Conservation (phyloP, 2,888 invertebrate genomes). For the Plagiodera versicolora region DNA sequence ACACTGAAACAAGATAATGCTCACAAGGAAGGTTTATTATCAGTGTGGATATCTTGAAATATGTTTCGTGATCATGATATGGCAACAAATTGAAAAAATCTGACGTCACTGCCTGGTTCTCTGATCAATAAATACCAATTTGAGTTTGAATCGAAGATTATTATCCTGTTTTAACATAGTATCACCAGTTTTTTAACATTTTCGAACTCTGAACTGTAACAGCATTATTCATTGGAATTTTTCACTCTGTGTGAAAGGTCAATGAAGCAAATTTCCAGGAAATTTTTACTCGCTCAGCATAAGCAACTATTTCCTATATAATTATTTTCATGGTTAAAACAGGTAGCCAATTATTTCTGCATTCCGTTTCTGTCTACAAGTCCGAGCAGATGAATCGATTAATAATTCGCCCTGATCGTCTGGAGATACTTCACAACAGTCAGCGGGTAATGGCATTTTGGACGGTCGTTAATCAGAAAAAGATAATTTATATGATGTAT, state of each 20-base stretch:
- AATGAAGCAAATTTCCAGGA: no score
- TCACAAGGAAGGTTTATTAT: no score
- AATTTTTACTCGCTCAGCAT: not conserved
- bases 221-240: not conserved
- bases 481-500: no score
- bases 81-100: no score
- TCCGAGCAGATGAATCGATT: not conserved
- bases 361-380: not conserved
- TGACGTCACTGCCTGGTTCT: no score
- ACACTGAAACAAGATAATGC: not conserved
- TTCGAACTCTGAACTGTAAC: no score
- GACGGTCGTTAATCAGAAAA: not conserved
- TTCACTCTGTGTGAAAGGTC: not conserved
- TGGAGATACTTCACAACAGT: not conserved
- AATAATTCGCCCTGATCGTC: not conserved
- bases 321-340: not conserved
- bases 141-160: no score
- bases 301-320: not conserved
- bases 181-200: no score
- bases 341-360: conserved; percentile 1
- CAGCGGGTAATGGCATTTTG: not conserved
- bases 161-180: no score
- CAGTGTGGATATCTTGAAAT: no score
- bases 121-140: no score
- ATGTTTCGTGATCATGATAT: no score